phyloP scores from a whole-genome alignment of 2,113 vertebrate genomes.

The Maccullochella peelii region DNA sequence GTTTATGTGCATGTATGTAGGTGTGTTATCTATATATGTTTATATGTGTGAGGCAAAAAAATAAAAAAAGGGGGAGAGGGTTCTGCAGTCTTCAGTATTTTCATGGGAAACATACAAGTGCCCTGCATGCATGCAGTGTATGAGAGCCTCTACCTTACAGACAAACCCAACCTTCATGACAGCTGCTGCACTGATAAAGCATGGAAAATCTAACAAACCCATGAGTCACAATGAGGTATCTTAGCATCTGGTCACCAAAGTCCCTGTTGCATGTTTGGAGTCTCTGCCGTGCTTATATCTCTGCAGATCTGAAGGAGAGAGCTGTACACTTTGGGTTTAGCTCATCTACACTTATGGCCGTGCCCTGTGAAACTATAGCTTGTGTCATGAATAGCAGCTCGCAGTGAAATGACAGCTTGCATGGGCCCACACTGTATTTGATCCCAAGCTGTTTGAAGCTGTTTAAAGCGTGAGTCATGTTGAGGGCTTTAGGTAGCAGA shows the following conservation, averaged over 20 bases:
- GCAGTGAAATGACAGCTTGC: conserved; percentile 56
- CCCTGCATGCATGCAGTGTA: neutral
- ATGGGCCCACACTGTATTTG: conserved; percentile 58
- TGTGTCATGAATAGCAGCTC: conserved; percentile 58
- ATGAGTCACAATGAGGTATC: conserved; percentile 28
- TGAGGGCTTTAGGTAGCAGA: conserved; percentile 48
- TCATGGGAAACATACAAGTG: neutral
- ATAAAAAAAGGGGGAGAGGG: too few relatives aligned
- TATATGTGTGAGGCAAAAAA: too few relatives aligned
- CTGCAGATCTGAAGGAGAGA: conserved; percentile 6
- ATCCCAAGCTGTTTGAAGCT: conserved; percentile 69
- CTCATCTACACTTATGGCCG: conserved; percentile 21
- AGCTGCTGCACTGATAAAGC: neutral
- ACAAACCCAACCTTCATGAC: conserved; percentile 27
- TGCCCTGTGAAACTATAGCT: conserved; percentile 44
- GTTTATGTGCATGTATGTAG: neutral
- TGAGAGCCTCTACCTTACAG: neutral
- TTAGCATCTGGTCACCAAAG: neutral
- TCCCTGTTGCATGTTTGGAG: neutral
- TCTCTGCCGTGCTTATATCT: neutral
- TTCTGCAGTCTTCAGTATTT: neutral
- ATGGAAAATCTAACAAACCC: conserved; percentile 34
- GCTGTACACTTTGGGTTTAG: conserved; percentile 10
- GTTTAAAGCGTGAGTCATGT: conserved; percentile 71
- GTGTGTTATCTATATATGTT: neutral